Conservation (phyloP, 2,113 vertebrate genomes). For the Rhinolophus ferrumequinum region DNA sequence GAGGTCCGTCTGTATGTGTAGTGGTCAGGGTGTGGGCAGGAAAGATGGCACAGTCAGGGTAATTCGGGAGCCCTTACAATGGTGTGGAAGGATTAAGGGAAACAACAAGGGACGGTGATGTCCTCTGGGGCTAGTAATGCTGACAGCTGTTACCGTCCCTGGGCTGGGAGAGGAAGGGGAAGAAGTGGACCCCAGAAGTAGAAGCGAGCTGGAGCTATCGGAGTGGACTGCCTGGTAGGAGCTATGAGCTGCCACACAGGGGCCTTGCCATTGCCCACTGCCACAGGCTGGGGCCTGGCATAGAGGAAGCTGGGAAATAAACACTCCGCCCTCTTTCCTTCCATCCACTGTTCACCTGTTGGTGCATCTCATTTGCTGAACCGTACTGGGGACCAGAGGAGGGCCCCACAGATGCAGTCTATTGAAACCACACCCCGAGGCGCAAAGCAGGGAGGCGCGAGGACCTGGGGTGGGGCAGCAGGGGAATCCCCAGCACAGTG, state of each 20-base stretch:
- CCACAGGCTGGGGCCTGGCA: background rate
- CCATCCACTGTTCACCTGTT: no score
- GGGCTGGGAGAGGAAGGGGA: background rate
- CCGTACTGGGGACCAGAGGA: background rate
- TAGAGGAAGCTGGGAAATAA: no score
- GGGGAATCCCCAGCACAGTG: no score
- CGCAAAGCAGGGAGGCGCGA: no score
- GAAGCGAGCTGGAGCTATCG: background rate
- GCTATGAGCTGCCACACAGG: background rate
- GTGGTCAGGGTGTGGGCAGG: background rate
- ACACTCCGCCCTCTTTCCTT: background rate
- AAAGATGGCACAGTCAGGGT: background rate
- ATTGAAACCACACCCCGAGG: background rate
- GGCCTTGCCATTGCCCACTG: accelerated
- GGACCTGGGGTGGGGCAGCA: background rate
- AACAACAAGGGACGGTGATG: accelerated
- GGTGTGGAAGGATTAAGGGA: background rate
- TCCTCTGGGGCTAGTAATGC: no score
- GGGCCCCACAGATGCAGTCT: background rate
- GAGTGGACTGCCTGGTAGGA: no score
- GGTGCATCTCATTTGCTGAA: background rate
- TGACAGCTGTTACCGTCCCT: background rate
- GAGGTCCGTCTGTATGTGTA: background rate
- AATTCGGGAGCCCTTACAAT: background rate
- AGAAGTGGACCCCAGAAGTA: background rate